These are phyloP conservation scores for Lasiurus borealis DNA, from an alignment of 2,113 vertebrate species.

Conservation along the genomic window DNA sequence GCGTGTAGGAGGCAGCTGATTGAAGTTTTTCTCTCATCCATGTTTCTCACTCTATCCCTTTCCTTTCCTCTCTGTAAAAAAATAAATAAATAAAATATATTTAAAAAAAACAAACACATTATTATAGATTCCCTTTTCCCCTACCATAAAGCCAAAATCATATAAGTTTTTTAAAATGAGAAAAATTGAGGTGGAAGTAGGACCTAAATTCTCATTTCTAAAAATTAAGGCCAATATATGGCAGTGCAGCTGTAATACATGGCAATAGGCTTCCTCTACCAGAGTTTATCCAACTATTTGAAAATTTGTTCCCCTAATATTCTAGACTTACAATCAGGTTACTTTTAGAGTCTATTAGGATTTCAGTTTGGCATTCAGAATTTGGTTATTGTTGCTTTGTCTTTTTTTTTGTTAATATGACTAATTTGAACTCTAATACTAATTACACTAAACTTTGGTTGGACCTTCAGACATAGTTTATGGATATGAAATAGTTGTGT, in stretches of 20 bases:
- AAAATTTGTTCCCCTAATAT: not conserved
- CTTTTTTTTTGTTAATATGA: not conserved
- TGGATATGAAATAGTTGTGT: not conserved
- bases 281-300: not conserved
- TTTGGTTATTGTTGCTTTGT: not conserved
- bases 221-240: not conserved
- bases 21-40: too few relatives aligned
- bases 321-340: not conserved
- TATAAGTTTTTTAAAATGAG: not conserved
- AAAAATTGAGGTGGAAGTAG: not conserved
- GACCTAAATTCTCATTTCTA: constrained; percentile 14
- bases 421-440: constrained; percentile 22
- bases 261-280: not conserved
- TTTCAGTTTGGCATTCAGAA: constrained; percentile 31
- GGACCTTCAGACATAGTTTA: not conserved
- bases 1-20: too few relatives aligned
- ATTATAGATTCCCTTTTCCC: not conserved
- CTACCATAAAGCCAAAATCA: not conserved
- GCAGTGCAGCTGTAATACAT: not conserved
- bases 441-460: not conserved
- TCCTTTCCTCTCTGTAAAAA: too few relatives aligned
- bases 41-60: too few relatives aligned
- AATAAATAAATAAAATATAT: too few relatives aligned
- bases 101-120: not conserved
- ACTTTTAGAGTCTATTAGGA: not conserved